These are phyloP conservation scores for Aelia acuminata DNA, from an alignment of 2,888 invertebrate genomes.

Conservation along the genomic window DNA sequence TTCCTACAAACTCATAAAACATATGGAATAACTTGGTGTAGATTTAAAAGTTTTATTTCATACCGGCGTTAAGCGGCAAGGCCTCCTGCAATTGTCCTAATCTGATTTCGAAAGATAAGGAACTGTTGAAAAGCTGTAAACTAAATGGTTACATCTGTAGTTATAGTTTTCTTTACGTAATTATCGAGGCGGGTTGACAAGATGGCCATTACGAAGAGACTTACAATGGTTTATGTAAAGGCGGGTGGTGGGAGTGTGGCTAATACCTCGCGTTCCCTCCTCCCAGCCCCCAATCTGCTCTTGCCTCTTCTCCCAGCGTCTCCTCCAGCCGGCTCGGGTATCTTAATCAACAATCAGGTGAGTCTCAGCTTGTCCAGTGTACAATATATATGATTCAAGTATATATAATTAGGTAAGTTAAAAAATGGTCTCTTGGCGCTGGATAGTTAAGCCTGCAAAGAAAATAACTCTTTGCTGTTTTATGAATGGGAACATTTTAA, in stretches of 20 bases:
- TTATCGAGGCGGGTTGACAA: background rate
- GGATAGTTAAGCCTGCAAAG: too few relatives aligned
- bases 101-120: conserved; percentile 44
- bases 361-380: too few relatives aligned
- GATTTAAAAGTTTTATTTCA: background rate
- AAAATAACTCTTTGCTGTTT: too few relatives aligned
- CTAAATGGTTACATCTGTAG: conserved; percentile 41
- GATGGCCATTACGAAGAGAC: conserved; percentile 41
- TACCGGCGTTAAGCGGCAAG: background rate
- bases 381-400: too few relatives aligned
- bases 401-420: too few relatives aligned
- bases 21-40: too few relatives aligned
- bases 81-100: background rate
- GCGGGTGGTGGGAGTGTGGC: conserved; percentile 31
- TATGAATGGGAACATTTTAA: too few relatives aligned
- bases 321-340: background rate
- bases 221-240: conserved; percentile 50
- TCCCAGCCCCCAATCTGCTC: background rate
- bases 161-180: conserved; percentile 57
- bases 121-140: background rate
- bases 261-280: background rate
- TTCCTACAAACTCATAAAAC: too few relatives aligned
- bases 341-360: background rate
- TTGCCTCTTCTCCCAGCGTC: background rate
- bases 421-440: too few relatives aligned